A percentile compares a stretch with the other conserved stretches of the same genome.
These are phyloP conservation scores for Todus mexicanus DNA, from an alignment of 2,797 vertebrate species.

Conservation along the genomic window DNA sequence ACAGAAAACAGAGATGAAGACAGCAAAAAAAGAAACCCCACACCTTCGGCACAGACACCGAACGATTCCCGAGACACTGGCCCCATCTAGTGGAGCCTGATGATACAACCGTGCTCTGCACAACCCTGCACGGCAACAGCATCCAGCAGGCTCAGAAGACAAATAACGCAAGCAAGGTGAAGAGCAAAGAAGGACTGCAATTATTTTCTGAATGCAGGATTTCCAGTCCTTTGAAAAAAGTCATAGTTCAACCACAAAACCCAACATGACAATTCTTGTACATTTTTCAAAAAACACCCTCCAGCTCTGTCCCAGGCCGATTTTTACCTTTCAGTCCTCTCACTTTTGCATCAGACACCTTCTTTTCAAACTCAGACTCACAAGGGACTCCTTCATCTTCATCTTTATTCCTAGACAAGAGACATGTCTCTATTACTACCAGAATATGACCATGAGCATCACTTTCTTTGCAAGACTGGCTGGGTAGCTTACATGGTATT, in stretches of 20 bases:
- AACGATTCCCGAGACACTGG: not conserved
- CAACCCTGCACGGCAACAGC: not conserved
- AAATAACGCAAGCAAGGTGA: not conserved
- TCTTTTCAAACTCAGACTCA: constrained; percentile 94
- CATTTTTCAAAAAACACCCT: not conserved
- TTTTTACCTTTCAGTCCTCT: constrained; percentile 90
- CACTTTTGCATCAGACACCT: constrained; percentile 86
- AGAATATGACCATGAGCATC: not conserved
- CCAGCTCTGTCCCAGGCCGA: not conserved
- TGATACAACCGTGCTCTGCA: not conserved
- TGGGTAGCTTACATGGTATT: constrained; percentile 84
- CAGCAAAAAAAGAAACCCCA: not conserved
- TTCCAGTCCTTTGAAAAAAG: not conserved
- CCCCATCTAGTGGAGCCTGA: constrained; percentile 64
- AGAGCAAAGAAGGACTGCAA: not conserved
- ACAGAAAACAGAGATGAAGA: not conserved
- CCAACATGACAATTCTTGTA: not conserved
- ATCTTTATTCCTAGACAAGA: constrained; percentile 85
- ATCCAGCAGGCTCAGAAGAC: not conserved
- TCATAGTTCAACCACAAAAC: not conserved
- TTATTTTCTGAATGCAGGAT: not conserved
- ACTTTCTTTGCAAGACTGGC: not conserved
- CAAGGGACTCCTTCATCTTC: constrained; percentile 97
- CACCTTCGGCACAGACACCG: not conserved
- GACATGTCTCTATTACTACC: not conserved